Evolutionary conservation across 2,113 vertebrate genomes (phyloP).

Genomic region (Pluvianellus socialis): DNA sequence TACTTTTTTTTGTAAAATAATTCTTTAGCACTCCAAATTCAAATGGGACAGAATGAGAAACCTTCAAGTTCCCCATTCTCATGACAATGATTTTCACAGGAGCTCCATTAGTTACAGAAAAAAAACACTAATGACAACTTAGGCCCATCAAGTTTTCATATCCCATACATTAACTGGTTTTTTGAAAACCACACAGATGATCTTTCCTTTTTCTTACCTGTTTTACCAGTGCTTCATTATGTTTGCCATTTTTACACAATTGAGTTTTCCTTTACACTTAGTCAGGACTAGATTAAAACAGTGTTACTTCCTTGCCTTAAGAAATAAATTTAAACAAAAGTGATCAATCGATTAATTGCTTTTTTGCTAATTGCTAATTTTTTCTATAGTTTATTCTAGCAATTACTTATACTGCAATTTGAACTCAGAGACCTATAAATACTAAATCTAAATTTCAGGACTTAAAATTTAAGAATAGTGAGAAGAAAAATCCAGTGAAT

Average conservation of each 20-base stretch:
- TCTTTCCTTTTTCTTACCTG: neutral
- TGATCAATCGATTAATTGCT: neutral
- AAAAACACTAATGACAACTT: neutral
- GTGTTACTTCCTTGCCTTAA: neutral
- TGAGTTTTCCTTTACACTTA: neutral
- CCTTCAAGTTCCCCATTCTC: neutral
- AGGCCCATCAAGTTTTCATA: neutral
- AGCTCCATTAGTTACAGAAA: neutral
- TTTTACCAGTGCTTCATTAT: neutral
- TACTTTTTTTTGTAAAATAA: neutral
- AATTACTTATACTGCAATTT: neutral
- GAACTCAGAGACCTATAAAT: neutral
- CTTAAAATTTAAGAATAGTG: neutral
- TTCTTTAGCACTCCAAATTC: neutral
- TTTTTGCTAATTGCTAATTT: neutral
- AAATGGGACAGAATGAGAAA: neutral
- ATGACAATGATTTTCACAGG: neutral
- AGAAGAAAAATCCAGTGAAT: neutral
- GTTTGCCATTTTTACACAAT: neutral
- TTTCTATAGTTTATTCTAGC: neutral
- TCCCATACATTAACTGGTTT: neutral
- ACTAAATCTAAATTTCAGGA: neutral
- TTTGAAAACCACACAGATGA: rapidly evolving
- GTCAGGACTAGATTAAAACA: neutral
- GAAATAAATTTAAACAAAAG: neutral